Percentiles rank a stretch among this genome's conserved stretches.
phyloP scores from a whole-genome alignment of 2,797 vertebrate genomes.

The Nothura maculosa region DNA sequence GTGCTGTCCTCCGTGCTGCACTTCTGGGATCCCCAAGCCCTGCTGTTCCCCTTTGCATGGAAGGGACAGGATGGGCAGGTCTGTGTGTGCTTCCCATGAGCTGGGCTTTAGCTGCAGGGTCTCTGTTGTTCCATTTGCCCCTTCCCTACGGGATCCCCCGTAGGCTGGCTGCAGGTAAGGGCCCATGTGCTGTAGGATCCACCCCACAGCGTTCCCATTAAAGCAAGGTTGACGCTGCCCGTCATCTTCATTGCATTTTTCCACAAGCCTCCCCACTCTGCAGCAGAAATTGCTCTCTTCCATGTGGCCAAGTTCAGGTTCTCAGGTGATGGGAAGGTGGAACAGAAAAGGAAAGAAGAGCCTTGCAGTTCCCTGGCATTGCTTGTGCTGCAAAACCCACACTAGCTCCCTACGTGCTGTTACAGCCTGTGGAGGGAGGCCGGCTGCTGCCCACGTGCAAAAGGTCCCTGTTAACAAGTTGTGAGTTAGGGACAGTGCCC shows the following conservation, averaged over 20 bases:
- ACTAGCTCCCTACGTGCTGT: background rate
- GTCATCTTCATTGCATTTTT: background rate
- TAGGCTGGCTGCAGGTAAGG: background rate
- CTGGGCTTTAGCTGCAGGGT: background rate
- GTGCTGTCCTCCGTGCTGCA: background rate
- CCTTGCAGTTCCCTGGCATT: background rate
- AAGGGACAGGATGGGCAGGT: background rate
- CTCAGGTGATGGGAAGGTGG: rapidly evolving
- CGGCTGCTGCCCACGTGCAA: background rate
- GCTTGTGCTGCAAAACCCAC: background rate
- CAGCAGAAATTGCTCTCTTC: background rate
- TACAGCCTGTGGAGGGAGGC: rapidly evolving
- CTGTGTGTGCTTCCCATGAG: background rate
- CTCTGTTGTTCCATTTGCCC: rapidly evolving
- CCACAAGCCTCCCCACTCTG: background rate
- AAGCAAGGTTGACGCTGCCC: background rate
- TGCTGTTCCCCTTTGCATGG: background rate
- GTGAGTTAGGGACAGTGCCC: background rate
- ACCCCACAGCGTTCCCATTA: background rate
- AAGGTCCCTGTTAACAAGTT: background rate
- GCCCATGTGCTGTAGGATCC: background rate
- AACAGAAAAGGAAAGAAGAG: background rate
- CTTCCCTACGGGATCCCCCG: background rate
- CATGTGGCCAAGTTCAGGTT: rapidly evolving
- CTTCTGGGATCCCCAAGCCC: background rate